A percentile compares a stretch with the other conserved stretches of the same genome.
phyloP scores from a whole-genome alignment of 2,113 vertebrate species.

The Noturus placidus region DNA sequence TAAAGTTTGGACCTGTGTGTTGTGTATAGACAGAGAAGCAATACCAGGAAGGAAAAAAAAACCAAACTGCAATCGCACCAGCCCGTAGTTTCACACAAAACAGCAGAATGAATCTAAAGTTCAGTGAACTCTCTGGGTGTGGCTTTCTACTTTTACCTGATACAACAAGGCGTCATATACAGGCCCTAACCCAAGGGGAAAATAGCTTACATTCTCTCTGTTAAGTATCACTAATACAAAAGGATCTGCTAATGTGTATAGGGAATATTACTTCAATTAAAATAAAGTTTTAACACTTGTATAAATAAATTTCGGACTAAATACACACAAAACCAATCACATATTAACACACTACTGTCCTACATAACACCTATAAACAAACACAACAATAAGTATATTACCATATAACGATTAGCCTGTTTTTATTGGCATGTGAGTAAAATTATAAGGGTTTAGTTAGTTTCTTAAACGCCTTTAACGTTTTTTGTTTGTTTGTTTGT shows the following conservation, averaged over 20 bases:
- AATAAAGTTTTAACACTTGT: background rate
- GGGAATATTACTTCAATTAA: background rate
- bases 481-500: too few species aligned
- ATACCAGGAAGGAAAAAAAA: slow-evolving; percentile 56
- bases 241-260: background rate
- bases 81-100: slow-evolving; percentile 29
- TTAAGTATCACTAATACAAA: background rate
- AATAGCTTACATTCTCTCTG: background rate
- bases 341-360: background rate
- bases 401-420: background rate
- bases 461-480: too few species aligned
- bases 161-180: background rate
- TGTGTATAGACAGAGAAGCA: background rate
- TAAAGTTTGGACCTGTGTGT: background rate
- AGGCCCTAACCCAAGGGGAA: background rate
- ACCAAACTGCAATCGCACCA: slow-evolving; percentile 50
- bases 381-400: background rate
- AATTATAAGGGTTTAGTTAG: background rate
- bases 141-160: slow-evolving; percentile 49
- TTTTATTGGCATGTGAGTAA: background rate
- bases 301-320: background rate
- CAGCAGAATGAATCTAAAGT: slow-evolving; percentile 45
- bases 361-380: background rate
- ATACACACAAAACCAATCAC: background rate
- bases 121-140: slow-evolving; percentile 67